Base-by-base conservation (phyloP, 2,888 invertebrate species). In the Theretra japonica region DNA sequence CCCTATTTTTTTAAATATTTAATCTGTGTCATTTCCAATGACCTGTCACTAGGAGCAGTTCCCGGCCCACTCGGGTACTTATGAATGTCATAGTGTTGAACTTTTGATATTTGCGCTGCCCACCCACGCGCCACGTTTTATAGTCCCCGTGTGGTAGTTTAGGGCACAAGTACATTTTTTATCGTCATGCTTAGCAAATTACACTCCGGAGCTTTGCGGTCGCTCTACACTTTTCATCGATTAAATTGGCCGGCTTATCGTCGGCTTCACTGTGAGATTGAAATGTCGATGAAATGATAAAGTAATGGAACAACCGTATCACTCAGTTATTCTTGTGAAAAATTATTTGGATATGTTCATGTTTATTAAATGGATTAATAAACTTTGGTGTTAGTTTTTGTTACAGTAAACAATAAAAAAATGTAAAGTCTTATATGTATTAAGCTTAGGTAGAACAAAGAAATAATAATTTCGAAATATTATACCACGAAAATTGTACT, bases 171-270 rank as follows among this genome's bases (percentile, higher is more conserved):
- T 79, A 73, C 76, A 81, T 81, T 81, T 81, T 79, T 75, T 80
- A 82, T 81, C 80, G 80, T 80, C 75, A 78, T 72, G 77, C 74
- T 70, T 73, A 75, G 74, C 75, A 78, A 81, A 82, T 80, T 79
- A 81, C 76, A 69, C 56, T 69, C 53, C 56, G 56, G 56, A 25
- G 73, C 75, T 75, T 75, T 41, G 48, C 77, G 75, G 78, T 68
- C 25, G 65, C 50, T 57, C 62, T 65, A 65, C 23, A n/a, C 48
- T 48, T 48, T 48, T 65, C 65, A 65, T 65, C 65, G 65, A 48
- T 65, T 48, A 65, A 65, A 65, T 65, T 65, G 57, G 41, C 57
- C 33, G 58, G 58, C 58, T 70, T 70, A 58, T 56, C 56, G 69
- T 56, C 33, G 23, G 65, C 65, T 15, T 23, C 48, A 17, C 62